Percentiles rank a stretch among this genome's conserved stretches.
phyloP scores from a whole-genome alignment of 1,140 invertebrate species.

The Drosophila ananassae region DNA sequence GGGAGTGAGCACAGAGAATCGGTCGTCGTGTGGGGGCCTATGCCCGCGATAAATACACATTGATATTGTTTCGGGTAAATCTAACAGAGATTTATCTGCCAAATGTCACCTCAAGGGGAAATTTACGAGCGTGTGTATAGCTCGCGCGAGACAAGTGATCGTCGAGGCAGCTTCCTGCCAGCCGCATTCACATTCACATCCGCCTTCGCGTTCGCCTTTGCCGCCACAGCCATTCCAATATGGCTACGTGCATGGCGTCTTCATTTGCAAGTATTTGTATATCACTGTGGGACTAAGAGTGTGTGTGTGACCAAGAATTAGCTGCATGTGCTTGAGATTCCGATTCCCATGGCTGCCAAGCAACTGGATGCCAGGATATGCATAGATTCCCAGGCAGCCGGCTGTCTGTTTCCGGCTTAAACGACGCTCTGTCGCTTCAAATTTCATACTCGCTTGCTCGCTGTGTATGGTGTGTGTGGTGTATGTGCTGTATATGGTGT shows the following conservation, averaged over 20 bases:
- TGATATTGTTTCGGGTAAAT: constrained; percentile 68
- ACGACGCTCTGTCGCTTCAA: constrained; percentile 77
- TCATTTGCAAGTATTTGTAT: constrained; percentile 22
- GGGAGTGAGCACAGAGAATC: not conserved
- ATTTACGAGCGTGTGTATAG: constrained; percentile 67
- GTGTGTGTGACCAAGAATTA: constrained; percentile 55
- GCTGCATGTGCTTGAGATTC: constrained; percentile 71
- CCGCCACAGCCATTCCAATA: constrained; percentile 32
- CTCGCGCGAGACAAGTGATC: constrained; percentile 62
- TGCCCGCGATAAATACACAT: constrained; percentile 56
- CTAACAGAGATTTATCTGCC: constrained; percentile 77
- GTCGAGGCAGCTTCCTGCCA: constrained; percentile 40
- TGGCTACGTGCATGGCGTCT: constrained; percentile 42
- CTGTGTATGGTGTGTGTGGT: not conserved
- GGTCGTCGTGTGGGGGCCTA: not conserved
- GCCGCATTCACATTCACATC: constrained; percentile 24
- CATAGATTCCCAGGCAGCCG: constrained; percentile 51
- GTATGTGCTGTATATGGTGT: too few relatives aligned
- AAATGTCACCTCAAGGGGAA: constrained; percentile 68
- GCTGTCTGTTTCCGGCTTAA: constrained; percentile 74
- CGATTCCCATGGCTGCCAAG: constrained; percentile 59
- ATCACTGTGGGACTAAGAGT: constrained; percentile 13
- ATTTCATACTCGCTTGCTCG: constrained; percentile 66
- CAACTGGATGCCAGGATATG: constrained; percentile 52
- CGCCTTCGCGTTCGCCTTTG: constrained; percentile 10